Conservation (phyloP, 1,140 invertebrate genomes). For the Neomicropteryx cornuta region DNA sequence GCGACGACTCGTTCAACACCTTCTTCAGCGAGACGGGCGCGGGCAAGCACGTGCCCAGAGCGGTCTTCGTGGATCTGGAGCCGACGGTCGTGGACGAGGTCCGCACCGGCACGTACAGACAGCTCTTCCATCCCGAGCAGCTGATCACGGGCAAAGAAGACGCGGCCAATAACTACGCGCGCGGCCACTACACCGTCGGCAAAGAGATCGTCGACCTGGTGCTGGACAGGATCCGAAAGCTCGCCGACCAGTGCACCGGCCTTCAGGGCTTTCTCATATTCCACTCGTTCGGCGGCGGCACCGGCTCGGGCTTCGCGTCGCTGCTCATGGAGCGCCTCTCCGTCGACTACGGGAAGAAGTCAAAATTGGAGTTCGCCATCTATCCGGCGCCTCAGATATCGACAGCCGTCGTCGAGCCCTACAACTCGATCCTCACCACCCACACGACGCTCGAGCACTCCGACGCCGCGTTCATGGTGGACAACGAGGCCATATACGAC, state of each 20-base stretch:
- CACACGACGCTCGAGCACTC: slow-evolving; percentile 81
- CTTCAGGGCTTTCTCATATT: slow-evolving; percentile 85
- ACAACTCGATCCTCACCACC: slow-evolving; percentile 77
- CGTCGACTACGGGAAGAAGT: slow-evolving; percentile 85
- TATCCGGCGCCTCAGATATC: slow-evolving; percentile 84
- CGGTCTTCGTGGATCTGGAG: slow-evolving; percentile 81
- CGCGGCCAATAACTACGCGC: slow-evolving; percentile 81
- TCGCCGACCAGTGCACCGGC: slow-evolving; percentile 81
- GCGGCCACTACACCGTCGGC: slow-evolving; percentile 86
- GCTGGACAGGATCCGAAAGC: slow-evolving; percentile 66
- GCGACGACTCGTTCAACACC: slow-evolving; percentile 80
- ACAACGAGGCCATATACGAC: slow-evolving; percentile 79
- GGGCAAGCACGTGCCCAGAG: slow-evolving; percentile 78
- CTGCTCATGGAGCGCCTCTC: slow-evolving; percentile 81
- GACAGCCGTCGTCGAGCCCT: slow-evolving; percentile 83
- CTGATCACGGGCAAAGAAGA: slow-evolving; percentile 81
- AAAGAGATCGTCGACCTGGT: slow-evolving; percentile 79
- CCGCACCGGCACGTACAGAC: slow-evolving; percentile 70
- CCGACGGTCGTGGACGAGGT: slow-evolving; percentile 77
- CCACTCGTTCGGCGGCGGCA: slow-evolving; percentile 85
- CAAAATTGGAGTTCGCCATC: slow-evolving; percentile 81
- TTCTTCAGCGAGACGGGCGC: slow-evolving; percentile 86
- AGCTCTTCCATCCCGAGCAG: slow-evolving; percentile 79
- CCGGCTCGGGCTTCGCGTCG: slow-evolving; percentile 81
- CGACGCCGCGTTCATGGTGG: slow-evolving; percentile 82